A percentile compares a stretch with the other conserved stretches of the same genome.
These are phyloP conservation scores for Pyralis farinalis DNA, from an alignment of 2,888 invertebrate genomes.

Conservation along the genomic window DNA sequence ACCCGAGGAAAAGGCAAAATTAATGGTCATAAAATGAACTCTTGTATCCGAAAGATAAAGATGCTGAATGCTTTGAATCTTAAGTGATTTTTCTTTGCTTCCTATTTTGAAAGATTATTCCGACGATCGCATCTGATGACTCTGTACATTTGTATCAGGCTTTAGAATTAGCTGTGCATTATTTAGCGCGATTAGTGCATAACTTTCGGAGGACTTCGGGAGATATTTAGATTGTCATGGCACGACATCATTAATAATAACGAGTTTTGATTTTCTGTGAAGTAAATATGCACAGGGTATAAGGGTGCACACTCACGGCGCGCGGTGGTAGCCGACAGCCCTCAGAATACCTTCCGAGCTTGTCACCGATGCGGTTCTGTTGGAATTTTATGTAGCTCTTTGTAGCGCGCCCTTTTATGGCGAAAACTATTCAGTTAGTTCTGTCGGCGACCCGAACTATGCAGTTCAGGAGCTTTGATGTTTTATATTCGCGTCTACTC, in stretches of 20 bases:
- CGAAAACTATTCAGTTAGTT: constrained; percentile 71
- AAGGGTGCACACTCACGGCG: constrained; percentile 66
- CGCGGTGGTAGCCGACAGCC: constrained; percentile 58
- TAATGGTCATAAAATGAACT: constrained; percentile 82
- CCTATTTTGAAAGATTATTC: constrained; percentile 68
- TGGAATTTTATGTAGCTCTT: constrained; percentile 78
- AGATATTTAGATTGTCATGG: constrained; percentile 79
- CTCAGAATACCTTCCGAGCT: constrained; percentile 72
- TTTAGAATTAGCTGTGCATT: constrained; percentile 51
- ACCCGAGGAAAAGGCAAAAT: constrained; percentile 77
- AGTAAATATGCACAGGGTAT: constrained; percentile 73
- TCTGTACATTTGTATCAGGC: constrained; percentile 60
- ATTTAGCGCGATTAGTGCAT: constrained; percentile 61
- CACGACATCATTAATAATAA: constrained; percentile 75
- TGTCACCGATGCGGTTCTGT: constrained; percentile 72
- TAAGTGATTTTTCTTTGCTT: constrained; percentile 73
- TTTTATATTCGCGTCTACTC: constrained; percentile 10
- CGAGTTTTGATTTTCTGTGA: constrained; percentile 77
- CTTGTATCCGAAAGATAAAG: constrained; percentile 78
- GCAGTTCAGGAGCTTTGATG: constrained; percentile 61
- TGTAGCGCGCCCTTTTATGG: constrained; percentile 72
- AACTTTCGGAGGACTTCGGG: constrained; percentile 50
- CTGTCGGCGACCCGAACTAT: constrained; percentile 62
- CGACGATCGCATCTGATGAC: constrained; percentile 71
- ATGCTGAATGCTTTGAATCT: constrained; percentile 76